Base-by-base conservation (phyloP, 2,888 invertebrate species). In the Dexiosoma caninum region DNA sequence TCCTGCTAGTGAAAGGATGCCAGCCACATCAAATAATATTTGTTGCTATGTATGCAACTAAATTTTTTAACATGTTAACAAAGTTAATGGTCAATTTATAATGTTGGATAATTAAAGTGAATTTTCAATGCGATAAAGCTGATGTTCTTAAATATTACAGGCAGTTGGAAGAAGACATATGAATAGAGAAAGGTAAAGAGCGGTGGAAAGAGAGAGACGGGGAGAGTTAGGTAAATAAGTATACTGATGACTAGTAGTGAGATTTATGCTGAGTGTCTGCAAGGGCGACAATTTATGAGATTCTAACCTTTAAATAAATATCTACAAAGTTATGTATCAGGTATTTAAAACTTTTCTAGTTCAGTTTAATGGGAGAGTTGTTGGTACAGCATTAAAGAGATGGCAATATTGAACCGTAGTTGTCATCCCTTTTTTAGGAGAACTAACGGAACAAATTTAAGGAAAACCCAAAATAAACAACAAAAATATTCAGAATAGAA, bases 21-120 rank as follows among this genome's bases (percentile, higher is more conserved):
- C 1, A 27, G 35, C 0, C 7, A 37, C 37, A 9, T 6, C 2
- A 2, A 27, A 40, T 44, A 19, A 44, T 8, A 51, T 51, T 27
- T 49, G n/a, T 40, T 46, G 46, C 57, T 4, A 57, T 51, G 19
- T 69, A 46, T 62, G 62, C 46, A 40, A 42, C 37, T 42, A 79
- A 59, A n/a, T 53, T 53, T 9, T 16, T 57, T 64, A 57, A 74
- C 67, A 35, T 64, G 30, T 64, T 72, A 62, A 70, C 77, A 77
- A 81, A 64, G 77, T 62, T 77, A 62, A 77, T 74, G 69, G 81
- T 74, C 62, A 70, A 74, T 77, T 72, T 62, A 27, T 37, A 71
- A 70, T 71, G 32, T 23, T 40, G 42, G 49, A 57, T 64, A 64
- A 71, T 71, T 66, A 42, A 57, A 49, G 49, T 57, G 19, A 57